Percentiles rank a stretch among this genome's conserved stretches.
These are phyloP conservation scores for Bombus balteatus DNA, from an alignment of 1,140 invertebrate species.

Conservation along the genomic window DNA sequence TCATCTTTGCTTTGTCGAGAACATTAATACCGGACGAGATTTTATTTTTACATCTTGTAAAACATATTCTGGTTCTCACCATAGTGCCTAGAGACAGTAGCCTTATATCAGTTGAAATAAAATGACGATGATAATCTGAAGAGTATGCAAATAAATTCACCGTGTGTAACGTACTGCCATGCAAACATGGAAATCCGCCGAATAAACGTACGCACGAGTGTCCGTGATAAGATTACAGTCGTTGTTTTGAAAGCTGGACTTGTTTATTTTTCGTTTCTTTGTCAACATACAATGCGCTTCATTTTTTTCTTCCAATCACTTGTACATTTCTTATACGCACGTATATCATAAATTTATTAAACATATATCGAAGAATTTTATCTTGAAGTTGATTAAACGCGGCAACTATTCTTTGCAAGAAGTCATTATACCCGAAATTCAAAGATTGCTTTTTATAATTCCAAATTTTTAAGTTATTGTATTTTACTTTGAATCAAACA, in stretches of 20 bases:
- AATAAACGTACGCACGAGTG: slow-evolving; percentile 53
- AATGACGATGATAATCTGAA: slow-evolving; percentile 59
- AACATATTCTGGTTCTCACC: slow-evolving; percentile 2
- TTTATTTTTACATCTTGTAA: neutral
- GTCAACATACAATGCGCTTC: slow-evolving; percentile 18
- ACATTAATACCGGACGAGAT: neutral
- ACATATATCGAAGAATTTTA: neutral
- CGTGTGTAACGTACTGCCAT: slow-evolving; percentile 54
- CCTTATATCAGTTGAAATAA: slow-evolving; percentile 45
- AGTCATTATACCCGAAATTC: neutral
- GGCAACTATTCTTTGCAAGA: neutral
- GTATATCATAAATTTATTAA: neutral
- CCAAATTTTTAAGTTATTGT: neutral
- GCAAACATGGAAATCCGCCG: slow-evolving; percentile 63
- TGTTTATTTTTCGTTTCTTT: slow-evolving; percentile 58
- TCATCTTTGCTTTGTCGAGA: neutral
- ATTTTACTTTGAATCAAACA: neutral
- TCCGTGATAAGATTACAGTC: slow-evolving; percentile 62
- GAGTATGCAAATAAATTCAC: slow-evolving; percentile 62
- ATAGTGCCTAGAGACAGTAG: neutral
- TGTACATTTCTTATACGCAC: neutral
- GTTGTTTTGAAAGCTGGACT: slow-evolving; percentile 62
- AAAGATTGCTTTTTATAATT: neutral
- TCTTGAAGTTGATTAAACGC: neutral
- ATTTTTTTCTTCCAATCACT: neutral